Conservation (phyloP, 2,888 invertebrate species). For the Polydesmus complanatus region DNA sequence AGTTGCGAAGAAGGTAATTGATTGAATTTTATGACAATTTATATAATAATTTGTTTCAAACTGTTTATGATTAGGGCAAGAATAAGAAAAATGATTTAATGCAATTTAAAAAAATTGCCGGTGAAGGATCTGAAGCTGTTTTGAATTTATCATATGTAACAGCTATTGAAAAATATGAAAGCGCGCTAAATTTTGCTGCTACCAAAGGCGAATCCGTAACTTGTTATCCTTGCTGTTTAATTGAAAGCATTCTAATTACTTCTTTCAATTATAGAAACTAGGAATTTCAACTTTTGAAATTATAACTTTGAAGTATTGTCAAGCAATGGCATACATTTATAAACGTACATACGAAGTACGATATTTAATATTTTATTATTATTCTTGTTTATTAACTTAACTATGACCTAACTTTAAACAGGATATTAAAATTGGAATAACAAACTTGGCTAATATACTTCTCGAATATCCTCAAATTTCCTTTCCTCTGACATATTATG, state of each 20-base stretch:
- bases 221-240: no score
- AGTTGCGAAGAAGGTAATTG: no score
- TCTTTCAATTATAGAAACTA: background rate
- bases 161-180: background rate
- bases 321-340: background rate
- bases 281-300: background rate
- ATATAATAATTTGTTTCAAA: no score
- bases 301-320: background rate
- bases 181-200: background rate
- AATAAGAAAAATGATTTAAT: background rate
- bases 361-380: no score
- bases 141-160: background rate
- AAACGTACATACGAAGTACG: background rate
- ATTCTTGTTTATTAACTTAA: no score
- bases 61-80: background rate
- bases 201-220: background rate
- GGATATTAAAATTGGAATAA: background rate
- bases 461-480: background rate
- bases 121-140: background rate
- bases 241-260: background rate
- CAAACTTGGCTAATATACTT: background rate
- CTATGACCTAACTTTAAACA: background rate
- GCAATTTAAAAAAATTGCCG: background rate
- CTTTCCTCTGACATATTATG: slow-evolving; percentile 19
- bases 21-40: no score